Conservation (phyloP, 2,113 vertebrate species). For the Colaptes auratus region DNA sequence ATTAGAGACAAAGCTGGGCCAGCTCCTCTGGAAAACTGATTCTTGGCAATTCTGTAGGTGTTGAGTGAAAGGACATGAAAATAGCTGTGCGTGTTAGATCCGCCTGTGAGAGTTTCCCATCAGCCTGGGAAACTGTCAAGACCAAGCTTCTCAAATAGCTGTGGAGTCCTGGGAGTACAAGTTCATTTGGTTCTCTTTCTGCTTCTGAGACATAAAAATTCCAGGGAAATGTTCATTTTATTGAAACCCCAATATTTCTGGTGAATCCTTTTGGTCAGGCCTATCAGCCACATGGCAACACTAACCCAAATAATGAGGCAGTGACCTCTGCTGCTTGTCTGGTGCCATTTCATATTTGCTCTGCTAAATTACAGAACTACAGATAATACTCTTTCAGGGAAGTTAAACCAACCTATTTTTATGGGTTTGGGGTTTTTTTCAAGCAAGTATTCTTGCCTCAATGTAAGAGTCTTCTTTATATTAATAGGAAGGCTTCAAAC, state of each 20-base stretch:
- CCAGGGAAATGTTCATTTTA: not conserved
- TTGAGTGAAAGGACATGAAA: not conserved
- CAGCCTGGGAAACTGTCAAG: not conserved
- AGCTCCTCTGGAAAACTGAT: not conserved
- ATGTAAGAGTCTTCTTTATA: not conserved
- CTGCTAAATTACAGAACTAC: not conserved
- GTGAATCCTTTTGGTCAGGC: not conserved
- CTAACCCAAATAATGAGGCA: not conserved
- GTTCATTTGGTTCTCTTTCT: not conserved
- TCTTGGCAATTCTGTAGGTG: not conserved
- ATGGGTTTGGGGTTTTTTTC: not conserved
- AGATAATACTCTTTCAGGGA: not conserved
- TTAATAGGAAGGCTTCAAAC: not conserved
- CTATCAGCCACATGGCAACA: not conserved
- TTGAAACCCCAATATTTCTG: not conserved
- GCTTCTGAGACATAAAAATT: not conserved
- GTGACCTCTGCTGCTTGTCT: slow-evolving; percentile 1
- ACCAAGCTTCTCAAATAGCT: not conserved
- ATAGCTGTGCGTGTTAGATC: not conserved
- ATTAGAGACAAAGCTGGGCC: not conserved
- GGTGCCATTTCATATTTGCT: not conserved
- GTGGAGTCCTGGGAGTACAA: not conserved
- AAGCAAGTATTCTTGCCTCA: not conserved
- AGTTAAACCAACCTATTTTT: not conserved
- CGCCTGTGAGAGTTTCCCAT: not conserved